These are phyloP conservation scores for Mixornis gularis DNA, from an alignment of 2,113 vertebrate species.

Conservation along the genomic window DNA sequence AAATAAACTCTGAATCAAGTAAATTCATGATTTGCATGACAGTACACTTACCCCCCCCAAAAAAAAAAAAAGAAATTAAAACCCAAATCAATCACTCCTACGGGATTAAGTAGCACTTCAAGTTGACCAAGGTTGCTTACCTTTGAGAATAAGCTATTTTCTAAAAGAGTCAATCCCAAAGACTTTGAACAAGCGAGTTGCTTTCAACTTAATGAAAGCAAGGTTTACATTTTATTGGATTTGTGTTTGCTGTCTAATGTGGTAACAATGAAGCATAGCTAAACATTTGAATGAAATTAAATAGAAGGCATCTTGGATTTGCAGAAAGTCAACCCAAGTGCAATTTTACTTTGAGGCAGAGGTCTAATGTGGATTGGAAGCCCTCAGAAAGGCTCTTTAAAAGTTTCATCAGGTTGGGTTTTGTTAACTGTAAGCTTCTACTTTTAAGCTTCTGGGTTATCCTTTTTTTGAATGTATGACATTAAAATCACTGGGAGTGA, in stretches of 20 bases:
- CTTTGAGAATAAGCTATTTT: conserved; percentile 56
- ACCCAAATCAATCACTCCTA: conserved; percentile 40
- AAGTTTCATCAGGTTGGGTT: not conserved
- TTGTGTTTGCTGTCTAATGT: conserved; percentile 51
- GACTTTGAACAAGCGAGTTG: conserved; percentile 45
- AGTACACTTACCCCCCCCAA: not conserved
- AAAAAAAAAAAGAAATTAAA: not conserved
- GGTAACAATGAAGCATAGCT: conserved; percentile 24
- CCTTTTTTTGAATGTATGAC: not conserved
- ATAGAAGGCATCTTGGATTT: conserved; percentile 13
- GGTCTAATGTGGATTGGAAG: not conserved
- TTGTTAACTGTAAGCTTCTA: not conserved
- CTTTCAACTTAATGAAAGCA: conserved; percentile 56
- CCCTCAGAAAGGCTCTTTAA: not conserved
- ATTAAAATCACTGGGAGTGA: not conserved
- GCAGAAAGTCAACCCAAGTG: conserved; percentile 35
- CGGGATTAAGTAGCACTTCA: conserved; percentile 22
- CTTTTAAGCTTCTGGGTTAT: not conserved
- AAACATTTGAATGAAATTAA: conserved; percentile 44
- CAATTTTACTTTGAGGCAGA: conserved; percentile 1
- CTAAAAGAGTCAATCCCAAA: conserved; percentile 51
- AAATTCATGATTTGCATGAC: conserved; percentile 9
- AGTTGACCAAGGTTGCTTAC: conserved; percentile 50
- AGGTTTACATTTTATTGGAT: conserved; percentile 49
- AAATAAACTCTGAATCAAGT: not conserved